Percentiles rank a stretch among this genome's conserved stretches.
Evolutionary conservation across 2,113 vertebrate species (phyloP).

Genomic region (Mastomys coucha): DNA sequence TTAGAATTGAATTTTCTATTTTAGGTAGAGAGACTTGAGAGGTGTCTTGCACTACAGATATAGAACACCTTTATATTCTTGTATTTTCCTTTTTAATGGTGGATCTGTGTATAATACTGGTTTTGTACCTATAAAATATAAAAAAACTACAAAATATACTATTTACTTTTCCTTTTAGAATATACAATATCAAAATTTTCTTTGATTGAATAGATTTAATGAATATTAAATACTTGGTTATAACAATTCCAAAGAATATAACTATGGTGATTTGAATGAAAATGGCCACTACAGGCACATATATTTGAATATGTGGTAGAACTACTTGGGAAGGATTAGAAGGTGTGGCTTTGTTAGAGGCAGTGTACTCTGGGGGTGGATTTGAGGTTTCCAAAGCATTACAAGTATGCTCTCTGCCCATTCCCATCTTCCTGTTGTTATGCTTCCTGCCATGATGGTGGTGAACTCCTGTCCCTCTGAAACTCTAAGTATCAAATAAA

Average conservation of each 20-base stretch:
- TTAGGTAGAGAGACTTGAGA: not conserved
- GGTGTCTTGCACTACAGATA: not conserved
- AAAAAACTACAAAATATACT: not conserved
- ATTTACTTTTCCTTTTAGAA: not conserved
- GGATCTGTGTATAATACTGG: not conserved
- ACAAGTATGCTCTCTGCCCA: not conserved
- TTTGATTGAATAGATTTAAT: not conserved
- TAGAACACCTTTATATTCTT: not conserved
- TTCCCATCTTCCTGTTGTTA: not conserved
- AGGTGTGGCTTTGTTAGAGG: not conserved
- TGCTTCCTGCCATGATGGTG: not conserved
- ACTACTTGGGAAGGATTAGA: not conserved
- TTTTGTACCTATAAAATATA: not conserved
- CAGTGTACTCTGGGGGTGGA: not conserved
- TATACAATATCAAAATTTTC: not conserved
- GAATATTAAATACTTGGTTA: not conserved
- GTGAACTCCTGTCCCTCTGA: not conserved
- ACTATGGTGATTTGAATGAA: not conserved
- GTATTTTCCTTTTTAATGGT: not conserved
- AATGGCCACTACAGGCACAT: no score
- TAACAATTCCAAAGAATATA: not conserved
- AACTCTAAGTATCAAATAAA: not conserved
- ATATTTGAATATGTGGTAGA: not conserved
- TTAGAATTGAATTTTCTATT: not conserved
- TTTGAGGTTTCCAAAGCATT: not conserved